Conservation (phyloP, 2,888 invertebrate species). For the Drosophila lacicola region DNA sequence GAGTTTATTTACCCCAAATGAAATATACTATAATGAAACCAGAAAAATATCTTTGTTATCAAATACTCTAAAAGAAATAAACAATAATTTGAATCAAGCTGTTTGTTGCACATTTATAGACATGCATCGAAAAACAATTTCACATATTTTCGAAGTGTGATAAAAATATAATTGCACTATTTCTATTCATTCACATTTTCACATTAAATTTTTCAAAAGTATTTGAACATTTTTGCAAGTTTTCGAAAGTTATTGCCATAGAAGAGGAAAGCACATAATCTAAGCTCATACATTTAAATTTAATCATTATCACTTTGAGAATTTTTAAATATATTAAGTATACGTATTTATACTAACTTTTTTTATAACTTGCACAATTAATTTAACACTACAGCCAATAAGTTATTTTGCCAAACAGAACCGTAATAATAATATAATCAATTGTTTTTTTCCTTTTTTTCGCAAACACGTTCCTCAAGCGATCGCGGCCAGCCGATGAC, state of each 20-base stretch:
- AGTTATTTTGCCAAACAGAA: slow-evolving; percentile 14
- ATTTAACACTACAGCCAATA: slow-evolving; percentile 41
- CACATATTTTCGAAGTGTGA: background rate
- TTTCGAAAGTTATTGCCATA: background rate
- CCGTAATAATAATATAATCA: background rate
- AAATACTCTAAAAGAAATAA: too few relatives aligned
- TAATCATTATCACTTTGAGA: background rate
- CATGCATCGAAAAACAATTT: background rate
- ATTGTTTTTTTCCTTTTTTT: slow-evolving; percentile 5
- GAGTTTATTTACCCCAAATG: slow-evolving; percentile 4
- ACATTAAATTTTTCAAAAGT: background rate
- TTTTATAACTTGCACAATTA: slow-evolving; percentile 29
- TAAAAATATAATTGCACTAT: background rate
- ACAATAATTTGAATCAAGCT: background rate
- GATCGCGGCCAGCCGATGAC: slow-evolving; percentile 81
- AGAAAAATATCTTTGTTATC: too few relatives aligned
- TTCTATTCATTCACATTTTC: background rate
- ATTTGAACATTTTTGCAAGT: background rate
- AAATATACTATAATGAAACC: too few relatives aligned
- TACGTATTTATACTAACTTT: slow-evolving; percentile 44
- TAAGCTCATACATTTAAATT: background rate
- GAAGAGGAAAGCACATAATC: background rate
- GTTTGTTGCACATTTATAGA: background rate
- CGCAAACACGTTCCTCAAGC: slow-evolving; percentile 50
- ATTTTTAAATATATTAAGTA: background rate